Percentiles rank a stretch among this genome's conserved stretches.
Evolutionary conservation across 2,113 vertebrate genomes (phyloP).

Genomic region (Galeopterus variegatus): DNA sequence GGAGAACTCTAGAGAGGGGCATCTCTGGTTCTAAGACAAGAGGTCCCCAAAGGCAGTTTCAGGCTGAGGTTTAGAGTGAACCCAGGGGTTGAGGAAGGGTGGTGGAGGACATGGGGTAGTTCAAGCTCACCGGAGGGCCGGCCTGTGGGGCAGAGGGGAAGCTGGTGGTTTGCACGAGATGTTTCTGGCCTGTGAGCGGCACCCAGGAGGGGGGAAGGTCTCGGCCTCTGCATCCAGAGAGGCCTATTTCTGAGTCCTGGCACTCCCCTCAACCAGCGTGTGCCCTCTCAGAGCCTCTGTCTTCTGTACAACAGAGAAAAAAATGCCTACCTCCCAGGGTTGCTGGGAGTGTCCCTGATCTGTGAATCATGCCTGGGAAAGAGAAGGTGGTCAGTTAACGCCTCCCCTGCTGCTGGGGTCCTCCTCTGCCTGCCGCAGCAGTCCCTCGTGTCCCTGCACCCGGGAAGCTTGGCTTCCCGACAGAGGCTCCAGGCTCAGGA

Average conservation of each 20-base stretch:
- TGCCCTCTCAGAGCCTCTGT: neutral
- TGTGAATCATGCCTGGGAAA: fast-evolving
- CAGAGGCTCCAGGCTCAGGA: neutral
- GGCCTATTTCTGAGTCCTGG: neutral
- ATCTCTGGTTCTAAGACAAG: neutral
- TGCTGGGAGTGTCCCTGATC: neutral
- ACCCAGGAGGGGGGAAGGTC: fast-evolving
- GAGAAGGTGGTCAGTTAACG: neutral
- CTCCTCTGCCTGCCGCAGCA: neutral
- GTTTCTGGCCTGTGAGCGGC: too few relatives aligned
- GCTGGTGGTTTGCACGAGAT: fast-evolving
- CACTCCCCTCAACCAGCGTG: fast-evolving
- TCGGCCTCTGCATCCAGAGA: neutral
- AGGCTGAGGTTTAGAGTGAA: neutral
- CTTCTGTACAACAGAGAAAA: neutral
- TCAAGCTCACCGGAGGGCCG: fast-evolving
- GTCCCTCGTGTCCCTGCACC: neutral
- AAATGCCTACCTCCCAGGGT: neutral
- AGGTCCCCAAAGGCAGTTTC: neutral
- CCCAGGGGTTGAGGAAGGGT: fast-evolving
- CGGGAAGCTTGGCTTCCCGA: neutral
- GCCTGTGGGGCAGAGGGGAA: neutral
- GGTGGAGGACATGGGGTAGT: fast-evolving
- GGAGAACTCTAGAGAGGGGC: fast-evolving
- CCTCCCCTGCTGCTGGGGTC: neutral